A percentile compares a stretch with the other conserved stretches of the same genome.
Evolutionary conservation across 1,140 invertebrate species (phyloP).

Genomic region (Aphelinus atriplicis): DNA sequence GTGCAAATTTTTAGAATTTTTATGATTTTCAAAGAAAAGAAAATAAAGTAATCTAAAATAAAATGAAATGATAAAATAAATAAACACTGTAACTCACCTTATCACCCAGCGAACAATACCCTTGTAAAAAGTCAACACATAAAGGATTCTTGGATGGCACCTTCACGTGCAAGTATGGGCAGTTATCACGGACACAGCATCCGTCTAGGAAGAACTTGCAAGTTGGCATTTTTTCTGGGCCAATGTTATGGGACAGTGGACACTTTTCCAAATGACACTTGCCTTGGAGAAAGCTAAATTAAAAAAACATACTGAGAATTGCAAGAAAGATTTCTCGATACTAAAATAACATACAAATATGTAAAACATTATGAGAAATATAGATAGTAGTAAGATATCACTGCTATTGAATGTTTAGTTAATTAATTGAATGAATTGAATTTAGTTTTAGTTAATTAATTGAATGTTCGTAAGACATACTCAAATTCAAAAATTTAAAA

Average conservation of each 20-base stretch:
- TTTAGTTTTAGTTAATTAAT: no score
- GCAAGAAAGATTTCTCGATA: neutral
- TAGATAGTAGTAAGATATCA: no score
- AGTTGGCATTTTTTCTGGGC: slow-evolving; percentile 89
- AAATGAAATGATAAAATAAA: slow-evolving; percentile 3
- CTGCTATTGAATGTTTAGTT: no score
- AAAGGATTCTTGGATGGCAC: slow-evolving; percentile 81
- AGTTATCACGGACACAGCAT: slow-evolving; percentile 79
- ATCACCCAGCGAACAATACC: slow-evolving; percentile 82
- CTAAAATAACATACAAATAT: no score
- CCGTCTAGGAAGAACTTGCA: slow-evolving; percentile 90
- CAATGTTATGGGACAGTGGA: slow-evolving; percentile 84
- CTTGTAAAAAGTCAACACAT: slow-evolving; percentile 84
- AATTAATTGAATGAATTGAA: no score
- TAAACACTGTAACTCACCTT: slow-evolving; percentile 69
- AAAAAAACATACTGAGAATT: neutral
- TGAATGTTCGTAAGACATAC: no score
- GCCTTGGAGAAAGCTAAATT: slow-evolving; percentile 82
- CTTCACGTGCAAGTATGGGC: slow-evolving; percentile 91
- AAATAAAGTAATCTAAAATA: no score
- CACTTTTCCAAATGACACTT: slow-evolving; percentile 81
- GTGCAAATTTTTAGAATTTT: slow-evolving; percentile 32
- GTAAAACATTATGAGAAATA: no score
- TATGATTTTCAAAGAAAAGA: slow-evolving; percentile 31
- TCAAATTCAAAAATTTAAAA: no score